Conservation (phyloP, 2,888 invertebrate species). For the Helleia helle region DNA sequence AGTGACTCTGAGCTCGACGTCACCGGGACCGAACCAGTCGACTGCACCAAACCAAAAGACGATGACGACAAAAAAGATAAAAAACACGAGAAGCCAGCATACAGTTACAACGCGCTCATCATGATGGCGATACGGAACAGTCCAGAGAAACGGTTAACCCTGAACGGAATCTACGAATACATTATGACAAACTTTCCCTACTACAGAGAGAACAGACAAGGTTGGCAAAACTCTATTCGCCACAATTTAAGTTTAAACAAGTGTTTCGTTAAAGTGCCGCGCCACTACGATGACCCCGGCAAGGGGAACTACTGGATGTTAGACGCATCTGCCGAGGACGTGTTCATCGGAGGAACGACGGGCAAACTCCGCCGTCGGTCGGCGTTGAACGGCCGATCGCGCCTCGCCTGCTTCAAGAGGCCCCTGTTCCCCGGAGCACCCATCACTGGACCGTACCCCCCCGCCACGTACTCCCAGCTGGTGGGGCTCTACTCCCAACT, state of each 20-base stretch:
- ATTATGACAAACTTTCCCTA: constrained; percentile 99
- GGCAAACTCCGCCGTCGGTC: constrained; percentile 93
- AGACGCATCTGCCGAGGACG: constrained; percentile 98
- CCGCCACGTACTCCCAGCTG: constrained; percentile 71
- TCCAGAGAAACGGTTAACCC: constrained; percentile 92
- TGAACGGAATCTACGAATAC: constrained; percentile 98
- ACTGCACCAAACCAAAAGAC: constrained; percentile 75
- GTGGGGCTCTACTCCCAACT: constrained; percentile 76
- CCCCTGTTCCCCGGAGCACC: constrained; percentile 77
- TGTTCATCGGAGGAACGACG: constrained; percentile 98
- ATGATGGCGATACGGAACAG: constrained; percentile 99
- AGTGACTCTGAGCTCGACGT: constrained; percentile 84
- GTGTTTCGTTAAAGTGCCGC: constrained; percentile 97
- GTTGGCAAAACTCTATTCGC: constrained; percentile 99
- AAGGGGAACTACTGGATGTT: constrained; percentile 99
- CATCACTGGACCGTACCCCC: constrained; percentile 73
- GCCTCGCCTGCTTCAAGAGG: constrained; percentile 92
- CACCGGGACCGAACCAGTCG: constrained; percentile 83
- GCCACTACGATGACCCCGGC: constrained; percentile 99
- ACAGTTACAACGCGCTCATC: constrained; percentile 98
- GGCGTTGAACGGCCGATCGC: constrained; percentile 89
- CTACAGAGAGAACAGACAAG: constrained; percentile 97
- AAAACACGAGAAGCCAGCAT: constrained; percentile 95
- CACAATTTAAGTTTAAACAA: constrained; percentile 98
- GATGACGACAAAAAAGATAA: constrained; percentile 60